phyloP scores from a whole-genome alignment of 1,140 invertebrate genomes.

The Cataglyphis hispanica region DNA sequence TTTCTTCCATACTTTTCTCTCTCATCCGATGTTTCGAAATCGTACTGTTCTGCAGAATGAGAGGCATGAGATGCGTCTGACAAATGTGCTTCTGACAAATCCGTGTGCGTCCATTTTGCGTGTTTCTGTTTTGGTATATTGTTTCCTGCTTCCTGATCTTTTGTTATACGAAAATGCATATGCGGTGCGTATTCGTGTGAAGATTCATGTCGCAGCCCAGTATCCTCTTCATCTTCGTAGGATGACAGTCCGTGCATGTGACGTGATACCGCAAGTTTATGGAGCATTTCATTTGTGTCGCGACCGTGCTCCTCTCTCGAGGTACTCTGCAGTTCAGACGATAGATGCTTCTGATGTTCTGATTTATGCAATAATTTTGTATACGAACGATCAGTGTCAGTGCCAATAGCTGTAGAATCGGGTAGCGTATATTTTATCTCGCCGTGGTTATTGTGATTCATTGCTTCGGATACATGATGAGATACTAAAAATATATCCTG shows the following conservation, averaged over 20 bases:
- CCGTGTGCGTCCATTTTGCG: conserved; percentile 8
- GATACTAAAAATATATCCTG: too few species aligned
- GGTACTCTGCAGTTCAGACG: conserved; percentile 8
- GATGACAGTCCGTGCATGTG: conserved; percentile 36
- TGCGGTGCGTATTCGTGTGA: not conserved
- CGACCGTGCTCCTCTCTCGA: conserved; percentile 11
- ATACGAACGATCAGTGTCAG: not conserved
- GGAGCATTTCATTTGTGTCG: conserved; percentile 41
- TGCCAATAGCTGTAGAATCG: not conserved
- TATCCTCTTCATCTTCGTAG: conserved; percentile 20
- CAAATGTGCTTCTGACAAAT: not conserved
- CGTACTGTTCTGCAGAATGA: not conserved
- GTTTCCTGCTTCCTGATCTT: conserved; percentile 8
- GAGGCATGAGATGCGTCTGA: not conserved
- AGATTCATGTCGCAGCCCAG: conserved; percentile 17
- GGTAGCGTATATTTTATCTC: not conserved
- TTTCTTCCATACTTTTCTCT: not conserved
- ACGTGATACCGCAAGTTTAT: conserved; percentile 23
- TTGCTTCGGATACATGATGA: not conserved
- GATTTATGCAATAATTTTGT: conserved; percentile 30
- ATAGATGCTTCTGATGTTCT: conserved; percentile 20
- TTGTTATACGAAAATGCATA: not conserved
- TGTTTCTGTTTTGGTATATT: conserved; percentile 14
- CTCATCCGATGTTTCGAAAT: not conserved
- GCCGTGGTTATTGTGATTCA: not conserved